phyloP scores from a whole-genome alignment of 2,888 invertebrate species.

The Lochmaea capreae region DNA sequence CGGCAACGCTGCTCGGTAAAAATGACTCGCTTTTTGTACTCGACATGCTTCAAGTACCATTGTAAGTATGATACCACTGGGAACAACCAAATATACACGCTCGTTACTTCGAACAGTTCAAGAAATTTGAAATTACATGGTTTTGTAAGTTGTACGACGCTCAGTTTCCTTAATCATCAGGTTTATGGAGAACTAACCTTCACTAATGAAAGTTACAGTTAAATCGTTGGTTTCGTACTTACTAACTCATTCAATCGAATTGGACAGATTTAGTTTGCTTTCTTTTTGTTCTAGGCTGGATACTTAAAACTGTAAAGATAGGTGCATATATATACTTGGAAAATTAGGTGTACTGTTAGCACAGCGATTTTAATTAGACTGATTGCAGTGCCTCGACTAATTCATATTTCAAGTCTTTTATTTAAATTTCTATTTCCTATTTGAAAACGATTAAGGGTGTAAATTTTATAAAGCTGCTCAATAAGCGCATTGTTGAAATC shows the following conservation, averaged over 20 bases:
- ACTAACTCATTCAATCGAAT: conserved; percentile 3
- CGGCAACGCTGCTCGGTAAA: conserved; percentile 21
- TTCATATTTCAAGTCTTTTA: too few species aligned
- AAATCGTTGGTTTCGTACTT: conserved; percentile 18
- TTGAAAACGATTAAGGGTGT: too few species aligned
- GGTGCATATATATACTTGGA: background rate
- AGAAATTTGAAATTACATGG: conserved; percentile 40
- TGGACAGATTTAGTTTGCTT: background rate
- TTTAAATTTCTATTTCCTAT: too few species aligned
- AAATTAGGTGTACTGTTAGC: background rate
- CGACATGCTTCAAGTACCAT: conserved; percentile 39
- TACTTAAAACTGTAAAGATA: conserved; percentile 7
- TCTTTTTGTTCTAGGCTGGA: conserved; percentile 8
- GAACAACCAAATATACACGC: conserved; percentile 43
- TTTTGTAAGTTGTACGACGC: conserved; percentile 35
- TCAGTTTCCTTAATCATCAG: conserved; percentile 37
- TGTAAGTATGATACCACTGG: conserved; percentile 39
- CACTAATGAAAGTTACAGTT: conserved; percentile 31
- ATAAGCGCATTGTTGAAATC: too few species aligned
- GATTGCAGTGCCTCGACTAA: background rate
- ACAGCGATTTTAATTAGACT: background rate
- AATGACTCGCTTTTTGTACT: conserved; percentile 20
- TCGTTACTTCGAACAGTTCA: conserved; percentile 31
- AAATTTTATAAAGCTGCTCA: too few species aligned
- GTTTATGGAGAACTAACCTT: conserved; percentile 22